Evolutionary conservation across 2,888 invertebrate genomes (phyloP).

Genomic region (Altica lythri): DNA sequence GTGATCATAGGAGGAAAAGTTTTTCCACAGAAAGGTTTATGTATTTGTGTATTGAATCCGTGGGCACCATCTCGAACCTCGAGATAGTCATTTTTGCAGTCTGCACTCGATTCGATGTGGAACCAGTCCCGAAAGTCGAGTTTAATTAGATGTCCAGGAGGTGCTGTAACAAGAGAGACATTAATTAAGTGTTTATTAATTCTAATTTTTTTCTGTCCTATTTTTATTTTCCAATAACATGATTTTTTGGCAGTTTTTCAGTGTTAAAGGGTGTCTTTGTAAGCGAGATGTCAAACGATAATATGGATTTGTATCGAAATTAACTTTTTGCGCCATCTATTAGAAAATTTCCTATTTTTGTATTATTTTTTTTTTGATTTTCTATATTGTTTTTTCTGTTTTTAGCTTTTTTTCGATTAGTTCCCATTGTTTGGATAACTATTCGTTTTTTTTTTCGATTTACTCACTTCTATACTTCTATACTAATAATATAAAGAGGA

Average conservation of each 20-base stretch:
- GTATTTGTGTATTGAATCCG: slow-evolving; percentile 69
- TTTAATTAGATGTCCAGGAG: slow-evolving; percentile 68
- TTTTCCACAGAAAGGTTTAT: slow-evolving; percentile 68
- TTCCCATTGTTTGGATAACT: no score
- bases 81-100: slow-evolving; percentile 79
- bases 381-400: no score
- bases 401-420: no score
- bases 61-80: slow-evolving; percentile 83
- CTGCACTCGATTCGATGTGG: slow-evolving; percentile 68
- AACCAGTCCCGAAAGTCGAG: slow-evolving; percentile 83
- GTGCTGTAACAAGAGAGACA: slow-evolving; percentile 57
- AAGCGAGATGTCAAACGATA: neutral
- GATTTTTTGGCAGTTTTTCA: neutral
- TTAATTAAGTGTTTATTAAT: neutral
- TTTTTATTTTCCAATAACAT: neutral
- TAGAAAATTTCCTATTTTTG: neutral
- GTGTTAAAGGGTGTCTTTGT: neutral
- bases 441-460: no score
- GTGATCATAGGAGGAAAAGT: slow-evolving; percentile 74
- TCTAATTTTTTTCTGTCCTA: neutral
- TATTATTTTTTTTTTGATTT: no score
- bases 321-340: neutral
- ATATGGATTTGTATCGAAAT: no score
- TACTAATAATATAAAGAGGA: no score
- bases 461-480: no score